Evolutionary conservation across 2,113 vertebrate genomes (phyloP).

Genomic region (Empidonax alnorum): DNA sequence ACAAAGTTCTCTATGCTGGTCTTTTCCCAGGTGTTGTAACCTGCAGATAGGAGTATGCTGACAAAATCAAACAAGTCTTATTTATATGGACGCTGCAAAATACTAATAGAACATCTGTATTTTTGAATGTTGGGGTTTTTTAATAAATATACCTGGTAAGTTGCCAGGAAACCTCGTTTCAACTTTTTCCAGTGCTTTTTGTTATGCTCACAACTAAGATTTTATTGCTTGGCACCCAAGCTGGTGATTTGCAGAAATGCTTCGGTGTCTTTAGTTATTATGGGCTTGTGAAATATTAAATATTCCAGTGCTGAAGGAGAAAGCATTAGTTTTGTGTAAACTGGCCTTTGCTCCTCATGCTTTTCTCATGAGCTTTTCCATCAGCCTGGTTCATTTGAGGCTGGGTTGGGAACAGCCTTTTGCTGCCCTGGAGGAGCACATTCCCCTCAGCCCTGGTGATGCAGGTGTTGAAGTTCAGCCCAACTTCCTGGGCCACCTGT

Average conservation of each 20-base stretch:
- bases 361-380: background rate
- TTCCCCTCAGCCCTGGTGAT: background rate
- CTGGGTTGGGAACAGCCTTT: background rate
- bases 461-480: background rate
- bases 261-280: background rate
- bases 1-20: background rate
- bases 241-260: background rate
- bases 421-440: background rate
- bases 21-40: conserved; percentile 26
- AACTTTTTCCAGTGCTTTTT: background rate
- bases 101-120: background rate
- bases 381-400: too few species aligned
- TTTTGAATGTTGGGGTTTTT: background rate
- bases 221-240: background rate
- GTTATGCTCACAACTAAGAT: background rate
- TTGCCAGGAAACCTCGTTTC: background rate
- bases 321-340: background rate
- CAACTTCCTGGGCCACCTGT: background rate
- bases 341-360: background rate
- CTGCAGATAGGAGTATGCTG: background rate
- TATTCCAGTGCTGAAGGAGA: background rate
- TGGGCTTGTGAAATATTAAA: background rate
- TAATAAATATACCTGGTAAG: conserved; percentile 17
- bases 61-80: background rate
- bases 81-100: background rate